These are phyloP conservation scores for Hypolimnas misippus DNA, from an alignment of 2,888 invertebrate genomes.

Conservation along the genomic window DNA sequence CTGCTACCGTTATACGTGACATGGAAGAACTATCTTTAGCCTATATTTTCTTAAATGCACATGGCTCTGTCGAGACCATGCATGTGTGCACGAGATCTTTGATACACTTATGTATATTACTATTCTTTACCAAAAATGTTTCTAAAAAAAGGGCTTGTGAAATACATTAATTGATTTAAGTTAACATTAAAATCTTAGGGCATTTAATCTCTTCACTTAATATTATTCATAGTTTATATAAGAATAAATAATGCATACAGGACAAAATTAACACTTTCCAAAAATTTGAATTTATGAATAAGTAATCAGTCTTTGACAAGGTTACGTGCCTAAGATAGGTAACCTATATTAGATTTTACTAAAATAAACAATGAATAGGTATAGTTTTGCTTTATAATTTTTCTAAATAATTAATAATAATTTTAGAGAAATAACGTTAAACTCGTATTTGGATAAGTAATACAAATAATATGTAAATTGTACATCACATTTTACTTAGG, in stretches of 20 bases:
- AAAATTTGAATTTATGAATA: slow-evolving; percentile 39
- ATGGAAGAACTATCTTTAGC: slow-evolving; percentile 27
- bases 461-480: slow-evolving; percentile 9
- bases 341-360: slow-evolving; percentile 45
- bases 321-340: slow-evolving; percentile 55
- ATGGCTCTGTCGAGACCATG: slow-evolving; percentile 8
- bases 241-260: slow-evolving; percentile 20
- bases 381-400: slow-evolving; percentile 15
- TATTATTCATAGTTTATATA: background rate
- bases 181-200: background rate
- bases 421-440: background rate
- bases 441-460: background rate
- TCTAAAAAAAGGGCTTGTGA: background rate
- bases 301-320: slow-evolving; percentile 73
- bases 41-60: slow-evolving; percentile 33
- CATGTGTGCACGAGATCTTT: slow-evolving; percentile 11
- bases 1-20: slow-evolving; percentile 32
- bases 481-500: slow-evolving; percentile 47
- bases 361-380: slow-evolving; percentile 17
- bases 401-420: background rate
- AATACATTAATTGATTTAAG: background rate
- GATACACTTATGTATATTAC: slow-evolving; percentile 4
- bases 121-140: background rate
- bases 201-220: background rate
- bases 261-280: slow-evolving; percentile 27